Evolutionary conservation across 2,113 vertebrate genomes (phyloP).

Genomic region (Grus americana): DNA sequence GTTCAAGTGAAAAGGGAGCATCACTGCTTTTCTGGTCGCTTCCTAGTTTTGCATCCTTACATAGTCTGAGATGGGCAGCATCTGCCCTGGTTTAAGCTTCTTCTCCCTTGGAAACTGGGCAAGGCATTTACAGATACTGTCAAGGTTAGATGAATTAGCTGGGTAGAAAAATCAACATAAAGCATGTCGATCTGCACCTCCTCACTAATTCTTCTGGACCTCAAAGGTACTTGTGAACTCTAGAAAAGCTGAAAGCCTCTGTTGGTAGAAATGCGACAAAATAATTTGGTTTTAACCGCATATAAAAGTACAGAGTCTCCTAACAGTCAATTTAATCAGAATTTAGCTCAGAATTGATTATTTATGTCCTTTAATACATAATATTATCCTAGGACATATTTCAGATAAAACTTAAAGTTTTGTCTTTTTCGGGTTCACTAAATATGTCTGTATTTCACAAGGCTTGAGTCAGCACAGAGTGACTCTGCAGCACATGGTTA

Average conservation of each 20-base stretch:
- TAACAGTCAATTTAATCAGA: neutral
- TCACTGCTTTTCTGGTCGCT: neutral
- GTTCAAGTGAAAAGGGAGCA: neutral
- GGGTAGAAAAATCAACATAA: neutral
- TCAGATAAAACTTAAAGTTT: neutral
- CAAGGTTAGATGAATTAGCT: neutral
- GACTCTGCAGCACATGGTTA: neutral
- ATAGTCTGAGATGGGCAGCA: neutral
- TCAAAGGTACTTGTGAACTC: neutral
- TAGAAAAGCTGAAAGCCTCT: neutral
- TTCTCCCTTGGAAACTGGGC: neutral
- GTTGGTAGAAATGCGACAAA: neutral
- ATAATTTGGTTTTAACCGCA: neutral
- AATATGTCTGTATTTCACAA: neutral
- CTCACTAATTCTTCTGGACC: neutral
- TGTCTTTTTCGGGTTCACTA: neutral
- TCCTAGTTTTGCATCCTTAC: neutral
- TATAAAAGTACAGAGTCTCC: neutral
- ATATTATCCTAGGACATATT: neutral
- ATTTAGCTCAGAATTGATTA: neutral
- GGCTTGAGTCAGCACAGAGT: neutral
- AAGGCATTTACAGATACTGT: neutral
- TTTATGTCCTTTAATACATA: neutral
- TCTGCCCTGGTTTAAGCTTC: neutral
- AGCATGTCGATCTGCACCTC: neutral